Evolutionary conservation across 2,888 invertebrate species (phyloP).

Genomic region (Litoditis marina): DNA sequence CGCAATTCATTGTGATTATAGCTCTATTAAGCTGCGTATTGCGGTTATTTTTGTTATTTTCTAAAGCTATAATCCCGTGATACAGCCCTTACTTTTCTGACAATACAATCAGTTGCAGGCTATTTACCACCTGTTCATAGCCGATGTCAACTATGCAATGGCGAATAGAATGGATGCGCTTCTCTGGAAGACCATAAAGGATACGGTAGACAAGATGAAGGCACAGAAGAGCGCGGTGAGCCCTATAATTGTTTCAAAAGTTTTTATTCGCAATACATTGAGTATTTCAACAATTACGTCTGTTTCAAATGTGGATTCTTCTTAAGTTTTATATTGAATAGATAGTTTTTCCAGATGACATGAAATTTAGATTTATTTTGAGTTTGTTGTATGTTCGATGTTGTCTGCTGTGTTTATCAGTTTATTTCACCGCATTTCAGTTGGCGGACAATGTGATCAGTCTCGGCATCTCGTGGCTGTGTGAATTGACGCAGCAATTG

Average conservation of each 20-base stretch:
- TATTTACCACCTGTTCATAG: constrained; percentile 21
- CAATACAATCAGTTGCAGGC: neutral
- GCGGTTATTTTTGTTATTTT: too few relatives aligned
- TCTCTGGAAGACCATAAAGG: constrained; percentile 25
- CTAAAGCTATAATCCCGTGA: too few relatives aligned
- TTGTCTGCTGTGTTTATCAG: neutral
- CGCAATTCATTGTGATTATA: too few relatives aligned
- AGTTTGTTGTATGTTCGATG: neutral
- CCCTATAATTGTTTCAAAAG: too few relatives aligned
- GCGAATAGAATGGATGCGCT: constrained; percentile 13
- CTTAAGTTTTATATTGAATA: neutral
- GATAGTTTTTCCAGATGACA: neutral
- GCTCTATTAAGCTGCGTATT: too few relatives aligned
- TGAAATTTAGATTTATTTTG: too few relatives aligned
- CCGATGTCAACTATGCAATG: constrained; percentile 21
- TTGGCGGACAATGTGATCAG: constrained; percentile 6
- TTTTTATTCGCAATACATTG: too few relatives aligned
- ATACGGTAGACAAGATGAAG: constrained; percentile 17
- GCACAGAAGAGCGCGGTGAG: neutral
- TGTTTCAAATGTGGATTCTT: too few relatives aligned
- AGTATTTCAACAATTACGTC: too few relatives aligned
- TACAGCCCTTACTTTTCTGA: neutral
- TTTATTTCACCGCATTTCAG: neutral
- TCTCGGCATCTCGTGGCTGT: constrained; percentile 7
- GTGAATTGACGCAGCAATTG: neutral